Base-by-base conservation (phyloP, 2,797 vertebrate species). In the Melopsittacus undulatus region DNA sequence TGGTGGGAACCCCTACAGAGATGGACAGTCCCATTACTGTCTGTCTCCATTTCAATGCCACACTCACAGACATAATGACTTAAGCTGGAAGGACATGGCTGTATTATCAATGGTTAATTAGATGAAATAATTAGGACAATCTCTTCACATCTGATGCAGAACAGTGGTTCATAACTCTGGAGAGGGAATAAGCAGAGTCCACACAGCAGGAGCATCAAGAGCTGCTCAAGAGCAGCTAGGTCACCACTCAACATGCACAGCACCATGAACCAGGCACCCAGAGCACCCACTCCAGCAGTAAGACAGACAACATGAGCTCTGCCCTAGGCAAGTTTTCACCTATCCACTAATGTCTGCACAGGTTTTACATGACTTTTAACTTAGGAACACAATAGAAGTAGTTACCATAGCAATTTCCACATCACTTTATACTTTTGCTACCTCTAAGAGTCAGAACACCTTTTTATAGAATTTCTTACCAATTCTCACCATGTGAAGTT, bases 391-490 rank as follows among this genome's bases (percentile, higher is more conserved):
- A 90, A 76, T 80, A 91, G 77, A 93, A 95, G 78, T 67, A 95
- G 95, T 97, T 97, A 90, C 95, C 79, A 96, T 97, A 89, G 95
- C 74, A 90, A 96, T 95, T 94, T 92, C 79, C 92, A 94, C 79
- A 96, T 94, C 63, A 70, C 91, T 96, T 76, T 73, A 84, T 91
- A 52, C 78, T 89, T 90, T 13, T 56, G 51, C 79, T 95, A 90
- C 92, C 70, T 94, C 72, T 91, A 42, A 85, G 51, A 93, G 49
- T 51, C 63, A 74, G 36, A 92, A 67, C 30, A 91, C 66, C 83
- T 95, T 96, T 95, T 94, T 73, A 95, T 59, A 95, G 89, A 95
- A 89, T 92, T 76, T 84, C 83, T 88, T 92, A 78, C 63, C 77
- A 92, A 56, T 23, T 34, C n/a, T 66, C 21, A 43, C 49, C 54